Evolutionary conservation across 2,888 invertebrate species (phyloP), one percentile per base, ranked within the genome.

Genomic region (Allolobophora icterica): DNA sequence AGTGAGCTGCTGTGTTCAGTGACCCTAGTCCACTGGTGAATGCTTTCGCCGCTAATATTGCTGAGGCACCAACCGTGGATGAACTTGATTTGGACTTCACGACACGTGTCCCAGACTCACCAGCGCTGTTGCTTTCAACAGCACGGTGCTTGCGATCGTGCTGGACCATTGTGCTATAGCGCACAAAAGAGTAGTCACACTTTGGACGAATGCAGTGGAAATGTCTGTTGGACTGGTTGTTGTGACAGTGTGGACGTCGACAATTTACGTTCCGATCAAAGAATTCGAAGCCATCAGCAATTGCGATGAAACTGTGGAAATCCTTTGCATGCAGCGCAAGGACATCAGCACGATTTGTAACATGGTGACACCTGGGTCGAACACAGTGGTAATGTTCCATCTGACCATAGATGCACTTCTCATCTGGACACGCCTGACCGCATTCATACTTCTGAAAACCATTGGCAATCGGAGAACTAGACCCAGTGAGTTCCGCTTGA

Each of bases 381-480:
- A 97, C 97, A 96, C 98, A 98, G 95, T 98, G 98, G 94, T 97
- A 97, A 95, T 98, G 98, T 89, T 97, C 96, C 92, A 97, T 96
- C 93, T 96, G 96, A 91, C 97, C 95, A 92, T 97, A 96, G 38
- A 97, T 96, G 94, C 98, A 98, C 91, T 97, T 96, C 0, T 96
- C 96, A 94, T 98, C 97, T 0, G 94, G 94, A 94, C 98, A 98
- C 96, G 93, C 96, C 91, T 94, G 94, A n/a, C 94, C 92, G 24
- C 91, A 92, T n/a, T 92, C 91, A 91, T 94, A 95, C 90, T 93
- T 93, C 92, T 94, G 93, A 92, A 94, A 95, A 24, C 94, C 94
- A 89, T 94, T 94, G 24, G 94, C 42, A 34, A 92, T 91, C 30
- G 89, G 90, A n/a, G 89, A 84, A 87, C 91, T 87, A 4, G 91